A percentile compares a stretch with the other conserved stretches of the same genome.
These are phyloP conservation scores for Mellivora capensis DNA, from an alignment of 2,113 vertebrate species.

Conservation along the genomic window DNA sequence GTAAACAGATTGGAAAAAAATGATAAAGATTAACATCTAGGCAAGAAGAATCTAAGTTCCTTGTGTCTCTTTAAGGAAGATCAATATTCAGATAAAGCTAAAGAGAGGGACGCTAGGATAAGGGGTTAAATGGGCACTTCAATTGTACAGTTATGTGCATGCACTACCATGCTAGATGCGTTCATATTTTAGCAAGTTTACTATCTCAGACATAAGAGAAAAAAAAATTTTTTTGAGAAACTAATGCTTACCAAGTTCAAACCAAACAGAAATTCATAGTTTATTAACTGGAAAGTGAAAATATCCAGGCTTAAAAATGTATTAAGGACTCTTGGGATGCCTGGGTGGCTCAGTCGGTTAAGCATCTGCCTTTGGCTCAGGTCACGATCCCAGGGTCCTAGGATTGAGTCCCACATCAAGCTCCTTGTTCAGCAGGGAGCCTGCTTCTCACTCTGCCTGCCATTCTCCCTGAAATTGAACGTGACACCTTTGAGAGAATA, in stretches of 20 bases:
- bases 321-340: not conserved
- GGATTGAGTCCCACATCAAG: no score
- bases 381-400: no score
- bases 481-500: not conserved
- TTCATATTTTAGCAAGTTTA: not conserved
- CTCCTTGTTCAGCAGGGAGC: no score
- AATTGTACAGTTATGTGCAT: not conserved
- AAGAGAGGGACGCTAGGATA: not conserved
- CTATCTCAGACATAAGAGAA: not conserved
- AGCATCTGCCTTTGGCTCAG: no score
- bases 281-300: conserved; percentile 11
- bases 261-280: not conserved
- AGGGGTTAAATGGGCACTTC: not conserved
- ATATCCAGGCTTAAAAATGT: not conserved
- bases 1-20: not conserved
- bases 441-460: no score
- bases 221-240: not conserved
- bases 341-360: no score
- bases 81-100: not conserved
- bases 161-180: not conserved
- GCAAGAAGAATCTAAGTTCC: not conserved
- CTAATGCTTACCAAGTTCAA: not conserved
- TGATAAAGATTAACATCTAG: not conserved
- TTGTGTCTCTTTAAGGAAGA: not conserved
- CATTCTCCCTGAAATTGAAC: not conserved